Evolutionary conservation across 2,888 invertebrate genomes (phyloP).

Genomic region (Venustoraphidia nigricollis): DNA sequence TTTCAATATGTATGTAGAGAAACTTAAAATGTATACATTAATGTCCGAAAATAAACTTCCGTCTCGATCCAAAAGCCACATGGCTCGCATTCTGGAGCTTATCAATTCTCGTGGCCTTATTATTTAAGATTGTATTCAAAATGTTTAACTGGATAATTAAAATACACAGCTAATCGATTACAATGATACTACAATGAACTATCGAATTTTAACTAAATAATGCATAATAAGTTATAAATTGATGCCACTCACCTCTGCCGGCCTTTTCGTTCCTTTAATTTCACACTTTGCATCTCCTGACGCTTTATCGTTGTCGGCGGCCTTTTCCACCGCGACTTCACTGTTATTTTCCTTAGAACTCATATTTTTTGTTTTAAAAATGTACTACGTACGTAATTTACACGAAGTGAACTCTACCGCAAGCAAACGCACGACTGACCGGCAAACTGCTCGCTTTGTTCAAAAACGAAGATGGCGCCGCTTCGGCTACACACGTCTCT

Average conservation of each 20-base stretch:
- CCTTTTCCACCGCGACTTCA: constrained; percentile 74
- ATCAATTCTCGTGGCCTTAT: no score
- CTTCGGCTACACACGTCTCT: constrained; percentile 33
- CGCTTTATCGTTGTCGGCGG: constrained; percentile 60
- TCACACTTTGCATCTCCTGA: constrained; percentile 61
- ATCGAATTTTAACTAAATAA: constrained; percentile 19
- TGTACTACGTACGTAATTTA: constrained; percentile 12
- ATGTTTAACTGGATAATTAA: no score
- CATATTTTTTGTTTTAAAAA: constrained; percentile 36
- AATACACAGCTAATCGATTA: no score
- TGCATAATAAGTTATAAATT: constrained; percentile 27
- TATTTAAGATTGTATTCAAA: no score
- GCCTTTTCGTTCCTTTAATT: constrained; percentile 74
- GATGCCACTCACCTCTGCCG: constrained; percentile 70
- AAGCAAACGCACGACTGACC: constrained; percentile 53
- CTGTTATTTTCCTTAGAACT: constrained; percentile 72
- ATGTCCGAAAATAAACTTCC: no score
- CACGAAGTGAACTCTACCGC: constrained; percentile 36
- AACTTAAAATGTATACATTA: no score
- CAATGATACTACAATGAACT: constrained; percentile 5
- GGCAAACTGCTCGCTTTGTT: constrained; percentile 53
- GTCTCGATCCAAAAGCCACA: no score
- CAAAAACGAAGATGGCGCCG: constrained; percentile 77
- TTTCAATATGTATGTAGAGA: no score
- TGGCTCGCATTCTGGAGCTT: no score